These are phyloP conservation scores for Aeoliscus strigatus DNA, from an alignment of 2,797 vertebrate species.

Conservation along the genomic window DNA sequence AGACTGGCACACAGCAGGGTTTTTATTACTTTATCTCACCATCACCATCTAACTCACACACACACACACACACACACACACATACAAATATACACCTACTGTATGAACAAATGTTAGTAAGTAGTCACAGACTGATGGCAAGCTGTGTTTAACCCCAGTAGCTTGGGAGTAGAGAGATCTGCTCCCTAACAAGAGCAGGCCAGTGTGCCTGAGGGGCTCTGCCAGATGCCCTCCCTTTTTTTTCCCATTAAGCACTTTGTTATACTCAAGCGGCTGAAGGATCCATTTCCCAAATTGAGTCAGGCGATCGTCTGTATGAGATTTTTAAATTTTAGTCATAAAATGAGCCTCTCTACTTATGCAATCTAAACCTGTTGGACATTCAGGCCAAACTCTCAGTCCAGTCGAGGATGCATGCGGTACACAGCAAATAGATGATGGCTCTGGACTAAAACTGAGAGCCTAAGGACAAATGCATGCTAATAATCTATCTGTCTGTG, in stretches of 20 bases:
- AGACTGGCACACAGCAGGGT: slow-evolving; percentile 60
- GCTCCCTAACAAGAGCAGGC: slow-evolving; percentile 16
- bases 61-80: slow-evolving; percentile 22
- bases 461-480: slow-evolving; percentile 7
- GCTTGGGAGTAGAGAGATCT: slow-evolving; percentile 21
- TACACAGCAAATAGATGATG: neutral
- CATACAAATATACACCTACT: slow-evolving; percentile 46
- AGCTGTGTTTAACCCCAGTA: slow-evolving; percentile 49
- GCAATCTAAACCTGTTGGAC: slow-evolving; percentile 7
- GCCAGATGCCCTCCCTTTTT: neutral
- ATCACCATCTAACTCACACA: slow-evolving; percentile 40
- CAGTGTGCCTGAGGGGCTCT: slow-evolving; percentile 6
- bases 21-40: slow-evolving; percentile 66
- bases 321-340: neutral
- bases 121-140: slow-evolving; percentile 56
- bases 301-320: neutral
- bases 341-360: slow-evolving; percentile 3
- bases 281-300: slow-evolving; percentile 6
- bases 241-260: slow-evolving; percentile 3
- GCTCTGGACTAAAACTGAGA: slow-evolving; percentile 2
- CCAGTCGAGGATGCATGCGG: neutral
- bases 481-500: slow-evolving; percentile 30
- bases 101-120: slow-evolving; percentile 56
- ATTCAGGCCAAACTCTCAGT: slow-evolving; percentile 10
- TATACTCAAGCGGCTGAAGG: neutral